phyloP scores from a whole-genome alignment of 2,113 vertebrate genomes.

The Sapajus apella region DNA sequence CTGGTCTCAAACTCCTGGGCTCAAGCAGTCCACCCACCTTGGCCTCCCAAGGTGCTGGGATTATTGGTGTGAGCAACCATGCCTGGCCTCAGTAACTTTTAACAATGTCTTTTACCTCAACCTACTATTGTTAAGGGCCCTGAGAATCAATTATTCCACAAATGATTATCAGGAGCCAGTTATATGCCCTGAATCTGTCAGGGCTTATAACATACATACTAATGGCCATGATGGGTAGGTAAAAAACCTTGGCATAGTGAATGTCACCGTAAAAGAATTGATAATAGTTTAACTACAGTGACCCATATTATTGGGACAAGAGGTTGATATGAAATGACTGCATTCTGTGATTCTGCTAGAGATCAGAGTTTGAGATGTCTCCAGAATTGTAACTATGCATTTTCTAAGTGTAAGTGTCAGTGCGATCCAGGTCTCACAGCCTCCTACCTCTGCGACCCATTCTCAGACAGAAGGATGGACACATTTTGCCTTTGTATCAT shows the following conservation, averaged over 20 bases:
- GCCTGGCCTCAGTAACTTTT: neutral
- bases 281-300: neutral
- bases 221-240: neutral
- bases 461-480: neutral
- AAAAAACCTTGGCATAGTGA: neutral
- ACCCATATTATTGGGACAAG: neutral
- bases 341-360: neutral
- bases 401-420: neutral
- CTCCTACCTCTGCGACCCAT: neutral
- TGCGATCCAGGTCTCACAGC: neutral
- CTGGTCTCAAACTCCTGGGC: too few species aligned
- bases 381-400: neutral
- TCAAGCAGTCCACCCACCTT: too few species aligned
- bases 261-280: neutral
- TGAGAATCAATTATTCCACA: neutral
- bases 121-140: neutral
- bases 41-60: too few species aligned
- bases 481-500: neutral
- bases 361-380: constrained; percentile 9
- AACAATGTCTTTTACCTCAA: neutral
- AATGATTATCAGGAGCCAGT: neutral
- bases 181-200: neutral
- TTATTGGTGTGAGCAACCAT: too few species aligned
- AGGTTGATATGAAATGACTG: neutral
- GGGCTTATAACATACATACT: neutral